Percentiles rank a stretch among this genome's conserved stretches.
Conservation (phyloP, 35 echinoderm and acorn worm genomes). For the Apostichopus japonicus region DNA sequence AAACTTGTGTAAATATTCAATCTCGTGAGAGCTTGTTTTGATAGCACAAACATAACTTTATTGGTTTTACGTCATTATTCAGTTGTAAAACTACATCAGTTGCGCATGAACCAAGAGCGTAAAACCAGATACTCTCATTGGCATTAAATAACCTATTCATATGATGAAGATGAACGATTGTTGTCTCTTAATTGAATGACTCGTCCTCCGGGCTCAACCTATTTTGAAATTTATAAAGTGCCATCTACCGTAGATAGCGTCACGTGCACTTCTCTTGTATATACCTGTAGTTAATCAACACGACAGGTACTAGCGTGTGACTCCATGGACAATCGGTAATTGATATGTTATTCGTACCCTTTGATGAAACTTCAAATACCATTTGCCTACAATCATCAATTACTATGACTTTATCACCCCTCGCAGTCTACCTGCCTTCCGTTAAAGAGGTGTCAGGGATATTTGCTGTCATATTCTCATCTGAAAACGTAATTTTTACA, state of each 20-base stretch:
- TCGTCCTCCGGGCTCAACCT: background rate
- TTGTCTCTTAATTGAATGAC: background rate
- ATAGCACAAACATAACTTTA: background rate
- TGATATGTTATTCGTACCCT: slow-evolving; percentile 10
- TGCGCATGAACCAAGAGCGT: background rate
- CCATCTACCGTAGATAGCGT: background rate
- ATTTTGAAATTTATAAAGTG: background rate
- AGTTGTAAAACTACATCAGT: background rate
- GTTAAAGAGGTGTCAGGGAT: background rate
- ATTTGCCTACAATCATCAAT: slow-evolving; percentile 37
- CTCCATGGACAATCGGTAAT: slow-evolving; percentile 11
- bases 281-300: slow-evolving; percentile 29
- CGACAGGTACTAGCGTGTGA: background rate
- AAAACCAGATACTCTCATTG: slow-evolving; percentile 14
- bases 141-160: slow-evolving; percentile 17
- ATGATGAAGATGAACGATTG: slow-evolving; percentile 35
- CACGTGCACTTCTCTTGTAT: background rate
- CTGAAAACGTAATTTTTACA: background rate
- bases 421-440: slow-evolving; percentile 1
- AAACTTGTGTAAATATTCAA: background rate
- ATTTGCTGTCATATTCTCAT: background rate
- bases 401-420: slow-evolving; percentile 25
- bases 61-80: background rate
- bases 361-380: slow-evolving; percentile 34
- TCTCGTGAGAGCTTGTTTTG: background rate